Evolutionary conservation across 1,140 invertebrate species (phyloP).

Genomic region (Hyles vespertilio): DNA sequence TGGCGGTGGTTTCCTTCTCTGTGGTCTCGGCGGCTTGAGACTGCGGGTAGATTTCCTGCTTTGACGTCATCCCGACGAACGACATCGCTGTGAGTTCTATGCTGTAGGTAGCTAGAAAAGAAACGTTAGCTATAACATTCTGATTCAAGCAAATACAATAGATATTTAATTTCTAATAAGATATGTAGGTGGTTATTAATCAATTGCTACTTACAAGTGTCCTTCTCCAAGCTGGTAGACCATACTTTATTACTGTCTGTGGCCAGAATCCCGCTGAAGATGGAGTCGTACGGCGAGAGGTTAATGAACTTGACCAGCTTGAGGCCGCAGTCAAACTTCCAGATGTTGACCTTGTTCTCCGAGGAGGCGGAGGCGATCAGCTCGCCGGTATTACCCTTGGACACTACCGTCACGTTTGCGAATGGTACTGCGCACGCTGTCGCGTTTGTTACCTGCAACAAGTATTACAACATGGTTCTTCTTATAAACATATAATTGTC

Average conservation of each 20-base stretch:
- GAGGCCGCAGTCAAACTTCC: constrained; percentile 85
- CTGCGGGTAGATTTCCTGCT: constrained; percentile 51
- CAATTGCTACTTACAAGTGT: constrained; percentile 52
- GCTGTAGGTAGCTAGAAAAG: constrained; percentile 52
- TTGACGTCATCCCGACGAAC: constrained; percentile 58
- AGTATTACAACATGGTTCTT: not conserved
- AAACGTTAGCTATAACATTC: not conserved
- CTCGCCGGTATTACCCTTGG: constrained; percentile 79
- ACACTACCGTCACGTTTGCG: constrained; percentile 74
- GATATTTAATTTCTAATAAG: not conserved
- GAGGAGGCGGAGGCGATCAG: constrained; percentile 82
- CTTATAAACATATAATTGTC: not conserved
- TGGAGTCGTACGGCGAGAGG: constrained; percentile 64
- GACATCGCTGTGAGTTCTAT: constrained; percentile 64
- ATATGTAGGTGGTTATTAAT: too few relatives aligned
- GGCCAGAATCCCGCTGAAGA: constrained; percentile 63
- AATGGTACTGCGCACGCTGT: constrained; percentile 86
- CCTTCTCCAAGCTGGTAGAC: constrained; percentile 66
- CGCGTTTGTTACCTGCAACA: constrained; percentile 84
- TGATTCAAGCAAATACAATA: too few relatives aligned
- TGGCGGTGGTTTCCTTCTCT: constrained; percentile 49
- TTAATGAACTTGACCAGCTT: constrained; percentile 74
- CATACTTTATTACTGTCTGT: constrained; percentile 68
- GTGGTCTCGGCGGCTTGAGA: constrained; percentile 43
- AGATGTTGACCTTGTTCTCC: constrained; percentile 77